Conservation (phyloP, 2,797 vertebrate genomes). For the Anguilla anguilla region DNA sequence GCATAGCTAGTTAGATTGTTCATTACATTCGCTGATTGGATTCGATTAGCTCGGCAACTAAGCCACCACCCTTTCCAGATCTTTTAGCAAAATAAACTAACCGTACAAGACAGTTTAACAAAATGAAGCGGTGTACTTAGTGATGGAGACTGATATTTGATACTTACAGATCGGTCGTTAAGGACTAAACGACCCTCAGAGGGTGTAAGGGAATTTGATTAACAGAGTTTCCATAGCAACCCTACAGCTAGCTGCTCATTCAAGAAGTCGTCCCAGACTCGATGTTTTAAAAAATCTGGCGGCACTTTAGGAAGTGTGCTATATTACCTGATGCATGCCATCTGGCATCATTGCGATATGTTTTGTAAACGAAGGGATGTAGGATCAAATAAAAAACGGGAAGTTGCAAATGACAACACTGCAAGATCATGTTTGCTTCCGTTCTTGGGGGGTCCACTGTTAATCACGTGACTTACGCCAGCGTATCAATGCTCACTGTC, state of each 20-base stretch:
- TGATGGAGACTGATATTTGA: neutral
- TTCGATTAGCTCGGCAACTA: neutral
- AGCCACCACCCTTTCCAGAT: neutral
- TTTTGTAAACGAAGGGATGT: neutral
- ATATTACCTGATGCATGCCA: neutral
- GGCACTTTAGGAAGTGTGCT: neutral
- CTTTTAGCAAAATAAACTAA: neutral
- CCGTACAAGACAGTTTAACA: neutral
- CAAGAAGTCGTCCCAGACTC: neutral
- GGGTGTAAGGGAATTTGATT: constrained; percentile 28
- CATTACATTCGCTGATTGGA: neutral
- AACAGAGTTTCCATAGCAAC: constrained; percentile 38
- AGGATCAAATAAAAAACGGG: neutral
- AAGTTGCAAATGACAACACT: neutral
- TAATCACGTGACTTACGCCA: neutral
- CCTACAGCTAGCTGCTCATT: neutral
- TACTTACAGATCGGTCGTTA: constrained; percentile 21
- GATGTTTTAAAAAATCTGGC: neutral
- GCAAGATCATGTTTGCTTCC: neutral
- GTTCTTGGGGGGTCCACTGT: neutral
- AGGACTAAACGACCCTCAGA: neutral
- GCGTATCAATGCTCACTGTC: neutral
- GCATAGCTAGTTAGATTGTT: neutral
- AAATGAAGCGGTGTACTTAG: neutral
- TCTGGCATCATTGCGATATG: neutral